Conservation (phyloP, 2,797 vertebrate genomes). For the Cyclura pinguis region DNA sequence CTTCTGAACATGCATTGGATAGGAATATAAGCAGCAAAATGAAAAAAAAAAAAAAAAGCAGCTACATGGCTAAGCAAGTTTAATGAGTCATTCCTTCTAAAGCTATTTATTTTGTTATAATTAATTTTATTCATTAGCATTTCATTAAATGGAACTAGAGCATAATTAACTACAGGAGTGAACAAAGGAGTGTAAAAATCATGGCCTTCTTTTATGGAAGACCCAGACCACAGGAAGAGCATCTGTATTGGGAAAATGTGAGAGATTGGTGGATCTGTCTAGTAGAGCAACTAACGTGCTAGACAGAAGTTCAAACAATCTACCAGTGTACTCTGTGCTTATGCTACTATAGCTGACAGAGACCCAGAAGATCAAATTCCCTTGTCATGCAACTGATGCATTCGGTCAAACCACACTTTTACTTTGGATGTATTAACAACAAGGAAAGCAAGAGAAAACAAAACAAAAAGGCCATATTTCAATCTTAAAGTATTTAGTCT, state of each 20-base stretch:
- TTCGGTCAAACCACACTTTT: not conserved
- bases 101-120: conserved; percentile 14
- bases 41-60: too few species aligned
- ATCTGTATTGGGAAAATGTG: not conserved
- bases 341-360: not conserved
- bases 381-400: not conserved
- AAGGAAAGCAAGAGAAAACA: not conserved
- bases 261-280: too few species aligned
- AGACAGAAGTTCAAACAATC: too few species aligned
- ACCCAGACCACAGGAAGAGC: not conserved
- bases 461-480: not conserved
- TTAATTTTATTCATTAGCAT: not conserved
- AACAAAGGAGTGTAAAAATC: not conserved
- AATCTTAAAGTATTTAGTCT: not conserved
- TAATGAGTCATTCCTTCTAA: not conserved
- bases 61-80: not conserved
- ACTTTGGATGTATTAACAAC: not conserved
- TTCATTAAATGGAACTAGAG: not conserved
- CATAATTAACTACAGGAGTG: not conserved
- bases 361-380: not conserved
- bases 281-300: too few species aligned
- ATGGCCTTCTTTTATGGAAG: not conserved
- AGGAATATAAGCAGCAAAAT: not conserved
- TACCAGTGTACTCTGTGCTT: not conserved
- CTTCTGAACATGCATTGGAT: not conserved